These are phyloP conservation scores for Ypsolopha scabrella DNA, from an alignment of 2,888 invertebrate species.

Conservation along the genomic window DNA sequence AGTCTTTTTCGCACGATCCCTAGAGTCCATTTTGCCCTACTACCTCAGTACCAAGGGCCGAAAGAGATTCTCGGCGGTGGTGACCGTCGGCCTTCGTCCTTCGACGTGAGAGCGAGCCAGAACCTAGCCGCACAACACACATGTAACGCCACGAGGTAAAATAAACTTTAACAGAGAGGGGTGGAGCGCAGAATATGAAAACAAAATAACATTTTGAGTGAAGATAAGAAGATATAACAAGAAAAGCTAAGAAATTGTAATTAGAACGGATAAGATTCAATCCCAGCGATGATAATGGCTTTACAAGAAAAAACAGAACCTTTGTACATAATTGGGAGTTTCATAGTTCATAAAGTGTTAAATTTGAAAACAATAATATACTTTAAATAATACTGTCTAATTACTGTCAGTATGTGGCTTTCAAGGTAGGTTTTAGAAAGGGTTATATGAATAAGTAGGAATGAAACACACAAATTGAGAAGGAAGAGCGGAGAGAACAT, in stretches of 20 bases:
- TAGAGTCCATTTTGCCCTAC: slow-evolving; percentile 7
- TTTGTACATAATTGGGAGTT: too few species aligned
- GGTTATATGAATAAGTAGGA: too few species aligned
- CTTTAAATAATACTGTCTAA: too few species aligned
- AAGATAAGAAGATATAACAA: too few species aligned
- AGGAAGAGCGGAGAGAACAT: too few species aligned
- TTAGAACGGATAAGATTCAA: not conserved
- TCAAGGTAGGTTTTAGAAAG: too few species aligned
- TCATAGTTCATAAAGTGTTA: too few species aligned
- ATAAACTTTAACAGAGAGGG: slow-evolving; percentile 15
- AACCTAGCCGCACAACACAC: slow-evolving; percentile 38
- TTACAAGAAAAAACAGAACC: too few species aligned
- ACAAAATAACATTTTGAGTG: too few species aligned
- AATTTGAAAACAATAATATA: too few species aligned
- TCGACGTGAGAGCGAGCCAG: slow-evolving; percentile 49
- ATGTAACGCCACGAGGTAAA: slow-evolving; percentile 17
- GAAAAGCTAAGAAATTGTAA: not conserved
- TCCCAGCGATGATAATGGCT: not conserved
- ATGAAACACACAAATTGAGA: too few species aligned
- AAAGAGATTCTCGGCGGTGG: slow-evolving; percentile 64
- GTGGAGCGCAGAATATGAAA: slow-evolving; percentile 9
- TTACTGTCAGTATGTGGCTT: too few species aligned
- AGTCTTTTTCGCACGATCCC: slow-evolving; percentile 10
- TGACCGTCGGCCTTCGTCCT: slow-evolving; percentile 38
- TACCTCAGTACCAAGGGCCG: slow-evolving; percentile 62